These are phyloP conservation scores for Podarcis siculus DNA, from an alignment of 2,797 vertebrate genomes.

Conservation along the genomic window DNA sequence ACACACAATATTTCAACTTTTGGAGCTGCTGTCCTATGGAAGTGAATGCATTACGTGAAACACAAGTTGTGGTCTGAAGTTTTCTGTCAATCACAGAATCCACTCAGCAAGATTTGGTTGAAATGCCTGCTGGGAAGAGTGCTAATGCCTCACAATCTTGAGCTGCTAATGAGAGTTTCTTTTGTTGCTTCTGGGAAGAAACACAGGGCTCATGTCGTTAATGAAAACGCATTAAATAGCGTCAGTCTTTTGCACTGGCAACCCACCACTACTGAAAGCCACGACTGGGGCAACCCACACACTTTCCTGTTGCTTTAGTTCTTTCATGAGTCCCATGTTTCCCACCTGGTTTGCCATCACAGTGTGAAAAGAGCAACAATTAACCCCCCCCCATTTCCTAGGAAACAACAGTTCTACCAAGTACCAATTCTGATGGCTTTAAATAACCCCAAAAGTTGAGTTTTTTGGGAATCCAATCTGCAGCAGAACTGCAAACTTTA, in stretches of 20 bases:
- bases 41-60: slow-evolving; percentile 10
- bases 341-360: slow-evolving; percentile 52
- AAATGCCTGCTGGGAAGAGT: slow-evolving; percentile 41
- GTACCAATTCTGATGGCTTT: slow-evolving; percentile 35
- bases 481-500: slow-evolving; percentile 1
- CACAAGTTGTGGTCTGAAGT: slow-evolving; percentile 31
- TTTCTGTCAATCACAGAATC: slow-evolving; percentile 17
- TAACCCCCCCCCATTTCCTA: slow-evolving; percentile 37
- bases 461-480: slow-evolving; percentile 1
- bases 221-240: slow-evolving; percentile 58
- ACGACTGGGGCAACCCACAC: slow-evolving; percentile 42
- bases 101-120: background rate
- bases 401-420: slow-evolving; percentile 39
- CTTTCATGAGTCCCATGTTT: slow-evolving; percentile 44
- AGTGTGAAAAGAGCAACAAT: slow-evolving; percentile 45
- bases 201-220: slow-evolving; percentile 36
- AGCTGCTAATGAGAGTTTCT: slow-evolving; percentile 55
- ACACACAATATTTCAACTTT: background rate
- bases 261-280: slow-evolving; percentile 46
- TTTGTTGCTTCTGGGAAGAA: slow-evolving; percentile 51
- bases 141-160: slow-evolving; percentile 26
- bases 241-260: slow-evolving; percentile 46
- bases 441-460: slow-evolving; percentile 38
- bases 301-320: slow-evolving; percentile 44
- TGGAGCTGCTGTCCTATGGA: background rate